Evolutionary conservation across 2,113 vertebrate species (phyloP).

Genomic region (Machaerirhynchus nigripectus): DNA sequence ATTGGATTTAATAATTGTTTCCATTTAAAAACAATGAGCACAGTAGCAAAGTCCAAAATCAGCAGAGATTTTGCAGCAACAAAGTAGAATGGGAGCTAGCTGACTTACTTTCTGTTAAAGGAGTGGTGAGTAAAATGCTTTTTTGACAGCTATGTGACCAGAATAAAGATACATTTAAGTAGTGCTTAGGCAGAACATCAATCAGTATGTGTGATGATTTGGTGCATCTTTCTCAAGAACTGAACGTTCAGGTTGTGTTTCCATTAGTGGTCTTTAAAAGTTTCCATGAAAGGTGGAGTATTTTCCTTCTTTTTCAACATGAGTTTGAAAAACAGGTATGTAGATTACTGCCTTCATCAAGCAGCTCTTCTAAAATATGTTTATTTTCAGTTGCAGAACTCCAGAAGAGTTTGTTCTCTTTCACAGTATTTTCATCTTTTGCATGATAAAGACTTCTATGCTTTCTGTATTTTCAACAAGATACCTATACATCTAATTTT

Average conservation of each 20-base stretch:
- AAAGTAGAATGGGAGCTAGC: not conserved
- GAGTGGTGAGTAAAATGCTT: fast-evolving
- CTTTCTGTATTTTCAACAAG: not conserved
- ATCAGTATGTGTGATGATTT: not conserved
- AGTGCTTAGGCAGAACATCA: not conserved
- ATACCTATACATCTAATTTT: not conserved
- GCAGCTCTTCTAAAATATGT: not conserved
- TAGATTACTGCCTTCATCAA: not conserved
- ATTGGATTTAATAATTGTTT: not conserved
- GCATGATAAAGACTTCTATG: not conserved
- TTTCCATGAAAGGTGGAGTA: not conserved
- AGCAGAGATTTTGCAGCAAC: not conserved
- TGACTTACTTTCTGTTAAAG: not conserved
- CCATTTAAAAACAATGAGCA: not conserved
- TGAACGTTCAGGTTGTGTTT: not conserved
- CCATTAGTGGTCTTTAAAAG: not conserved
- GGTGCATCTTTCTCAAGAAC: not conserved
- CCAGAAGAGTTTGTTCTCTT: not conserved
- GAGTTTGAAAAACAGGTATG: not conserved
- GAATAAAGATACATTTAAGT: not conserved
- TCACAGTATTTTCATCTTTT: not conserved
- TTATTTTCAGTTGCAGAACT: not conserved
- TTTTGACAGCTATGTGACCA: not conserved
- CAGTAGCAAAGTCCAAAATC: not conserved
- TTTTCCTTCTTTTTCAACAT: not conserved